Evolutionary conservation across 2,113 vertebrate genomes (phyloP).

Genomic region (Phrynocephalus versicolor): DNA sequence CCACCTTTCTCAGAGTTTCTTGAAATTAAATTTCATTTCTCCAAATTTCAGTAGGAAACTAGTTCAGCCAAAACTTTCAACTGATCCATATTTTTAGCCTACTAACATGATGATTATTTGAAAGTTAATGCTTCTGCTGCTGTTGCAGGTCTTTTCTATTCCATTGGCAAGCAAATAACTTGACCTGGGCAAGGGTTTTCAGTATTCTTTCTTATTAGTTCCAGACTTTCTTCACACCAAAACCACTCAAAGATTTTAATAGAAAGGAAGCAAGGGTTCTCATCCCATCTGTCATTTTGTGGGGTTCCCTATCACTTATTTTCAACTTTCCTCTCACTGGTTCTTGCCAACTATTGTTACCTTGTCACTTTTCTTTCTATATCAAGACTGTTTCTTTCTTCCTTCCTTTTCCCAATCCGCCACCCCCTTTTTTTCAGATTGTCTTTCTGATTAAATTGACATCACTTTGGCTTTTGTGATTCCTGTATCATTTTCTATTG

Average conservation of each 20-base stretch:
- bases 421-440: slow-evolving; percentile 19
- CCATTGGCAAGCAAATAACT: slow-evolving; percentile 54
- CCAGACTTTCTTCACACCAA: slow-evolving; percentile 61
- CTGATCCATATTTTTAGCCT: slow-evolving; percentile 53
- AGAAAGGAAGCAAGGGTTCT: slow-evolving; percentile 67
- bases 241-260: slow-evolving; percentile 72
- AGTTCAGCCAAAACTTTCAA: neutral
- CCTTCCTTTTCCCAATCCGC: neutral
- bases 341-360: slow-evolving; percentile 68
- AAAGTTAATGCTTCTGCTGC: slow-evolving; percentile 37
- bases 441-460: slow-evolving; percentile 81
- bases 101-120: slow-evolving; percentile 36
- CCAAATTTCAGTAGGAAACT: neutral
- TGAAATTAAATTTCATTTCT: neutral
- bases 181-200: slow-evolving; percentile 59
- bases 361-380: slow-evolving; percentile 69
- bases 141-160: slow-evolving; percentile 44
- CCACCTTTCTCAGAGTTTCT: neutral
- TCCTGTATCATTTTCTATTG: slow-evolving; percentile 81
- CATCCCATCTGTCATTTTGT: slow-evolving; percentile 66
- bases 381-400: slow-evolving; percentile 73
- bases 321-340: slow-evolving; percentile 68
- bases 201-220: slow-evolving; percentile 53
- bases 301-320: slow-evolving; percentile 68
- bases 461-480: slow-evolving; percentile 77